Evolutionary conservation across 2,888 invertebrate species (phyloP).

Genomic region (Caradrina clavipalpis): DNA sequence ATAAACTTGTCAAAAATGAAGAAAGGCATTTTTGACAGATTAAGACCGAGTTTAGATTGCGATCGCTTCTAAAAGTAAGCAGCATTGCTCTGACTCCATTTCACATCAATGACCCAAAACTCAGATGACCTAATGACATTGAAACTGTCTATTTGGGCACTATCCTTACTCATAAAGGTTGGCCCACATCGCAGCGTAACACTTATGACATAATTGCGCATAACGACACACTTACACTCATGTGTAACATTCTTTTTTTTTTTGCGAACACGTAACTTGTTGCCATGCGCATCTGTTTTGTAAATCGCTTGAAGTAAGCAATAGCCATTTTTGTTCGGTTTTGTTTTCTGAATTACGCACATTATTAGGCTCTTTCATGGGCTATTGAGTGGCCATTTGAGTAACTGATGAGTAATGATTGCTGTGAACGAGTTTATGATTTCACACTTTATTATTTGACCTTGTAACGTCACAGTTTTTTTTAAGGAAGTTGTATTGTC

Average conservation of each 20-base stretch:
- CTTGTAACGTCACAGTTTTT: slow-evolving; percentile 1
- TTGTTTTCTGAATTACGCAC: slow-evolving; percentile 23
- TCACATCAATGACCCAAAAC: no score
- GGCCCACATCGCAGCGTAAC: slow-evolving; percentile 51
- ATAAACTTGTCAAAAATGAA: no score
- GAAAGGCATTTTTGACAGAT: no score
- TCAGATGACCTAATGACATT: no score
- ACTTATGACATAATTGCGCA: slow-evolving; percentile 54
- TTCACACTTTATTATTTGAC: slow-evolving; percentile 2
- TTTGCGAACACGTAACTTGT: slow-evolving; percentile 52
- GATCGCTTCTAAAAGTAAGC: no score
- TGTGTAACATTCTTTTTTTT: slow-evolving; percentile 57
- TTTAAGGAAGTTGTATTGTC: no score
- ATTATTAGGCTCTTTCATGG: slow-evolving; percentile 27
- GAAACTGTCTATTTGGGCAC: background rate
- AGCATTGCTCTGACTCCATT: no score
- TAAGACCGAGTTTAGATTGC: no score
- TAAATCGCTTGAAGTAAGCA: slow-evolving; percentile 30
- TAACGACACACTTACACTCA: slow-evolving; percentile 56
- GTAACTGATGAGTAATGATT: background rate
- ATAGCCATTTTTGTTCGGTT: slow-evolving; percentile 31
- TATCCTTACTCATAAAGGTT: slow-evolving; percentile 52
- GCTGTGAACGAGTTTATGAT: background rate
- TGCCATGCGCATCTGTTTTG: slow-evolving; percentile 58
- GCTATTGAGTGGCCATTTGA: slow-evolving; percentile 22